A percentile compares a stretch with the other conserved stretches of the same genome.
These are phyloP conservation scores for Lophochroa leadbeateri DNA, from an alignment of 2,113 vertebrate genomes.

Conservation along the genomic window DNA sequence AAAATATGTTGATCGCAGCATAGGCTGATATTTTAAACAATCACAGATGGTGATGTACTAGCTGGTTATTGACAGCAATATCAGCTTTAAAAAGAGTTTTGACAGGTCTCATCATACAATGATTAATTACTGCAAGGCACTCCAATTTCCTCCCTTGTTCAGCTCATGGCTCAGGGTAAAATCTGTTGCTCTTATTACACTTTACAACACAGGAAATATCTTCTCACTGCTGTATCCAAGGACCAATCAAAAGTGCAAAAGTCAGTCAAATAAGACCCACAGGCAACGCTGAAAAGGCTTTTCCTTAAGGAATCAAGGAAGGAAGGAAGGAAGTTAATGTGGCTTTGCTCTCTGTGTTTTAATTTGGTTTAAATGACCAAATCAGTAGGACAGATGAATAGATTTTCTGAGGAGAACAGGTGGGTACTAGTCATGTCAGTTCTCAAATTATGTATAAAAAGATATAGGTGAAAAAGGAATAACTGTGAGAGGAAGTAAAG, in stretches of 20 bases:
- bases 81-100: slow-evolving; percentile 86
- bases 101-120: slow-evolving; percentile 90
- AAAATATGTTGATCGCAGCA: slow-evolving; percentile 74
- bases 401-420: not conserved
- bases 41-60: slow-evolving; percentile 85
- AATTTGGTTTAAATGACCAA: not conserved
- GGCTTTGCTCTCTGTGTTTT: not conserved
- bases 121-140: slow-evolving; percentile 93
- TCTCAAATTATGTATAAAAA: not conserved
- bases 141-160: slow-evolving; percentile 89
- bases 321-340: not conserved
- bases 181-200: slow-evolving; percentile 82
- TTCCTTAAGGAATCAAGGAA: not conserved
- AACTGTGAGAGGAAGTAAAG: not conserved
- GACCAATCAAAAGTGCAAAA: slow-evolving; percentile 64
- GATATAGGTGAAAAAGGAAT: not conserved
- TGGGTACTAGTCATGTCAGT: not conserved
- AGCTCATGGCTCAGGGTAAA: slow-evolving; percentile 77
- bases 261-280: slow-evolving; percentile 59
- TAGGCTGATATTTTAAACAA: slow-evolving; percentile 86
- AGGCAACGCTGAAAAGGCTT: not conserved
- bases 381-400: not conserved
- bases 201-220: slow-evolving; percentile 78
- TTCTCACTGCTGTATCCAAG: slow-evolving; percentile 69
- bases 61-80: slow-evolving; percentile 87